Percentiles rank a stretch among this genome's conserved stretches.
Evolutionary conservation across 1,140 invertebrate genomes (phyloP).

Genomic region (Cotesia glomerata): DNA sequence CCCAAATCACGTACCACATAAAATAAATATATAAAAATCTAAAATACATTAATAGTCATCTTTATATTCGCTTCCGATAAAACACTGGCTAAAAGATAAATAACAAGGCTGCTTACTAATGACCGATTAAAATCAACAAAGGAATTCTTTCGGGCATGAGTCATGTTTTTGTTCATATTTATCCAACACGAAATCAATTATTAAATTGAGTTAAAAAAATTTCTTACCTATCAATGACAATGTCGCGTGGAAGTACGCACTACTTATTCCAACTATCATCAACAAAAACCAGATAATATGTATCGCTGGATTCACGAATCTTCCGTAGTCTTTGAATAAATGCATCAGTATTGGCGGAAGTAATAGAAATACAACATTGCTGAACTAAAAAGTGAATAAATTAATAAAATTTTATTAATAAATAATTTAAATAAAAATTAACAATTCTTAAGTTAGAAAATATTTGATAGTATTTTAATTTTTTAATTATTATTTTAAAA

Average conservation of each 20-base stretch:
- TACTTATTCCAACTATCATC: conserved; percentile 79
- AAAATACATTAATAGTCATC: too few species aligned
- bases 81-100: too few species aligned
- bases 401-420: neutral
- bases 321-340: conserved; percentile 77
- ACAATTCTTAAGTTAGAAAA: too few species aligned
- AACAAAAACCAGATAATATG: conserved; percentile 79
- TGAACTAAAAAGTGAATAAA: conserved; percentile 66
- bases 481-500: too few species aligned
- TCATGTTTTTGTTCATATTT: neutral
- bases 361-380: conserved; percentile 79
- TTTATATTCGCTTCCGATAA: too few species aligned
- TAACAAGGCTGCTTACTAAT: neutral
- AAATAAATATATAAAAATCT: too few species aligned
- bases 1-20: too few species aligned
- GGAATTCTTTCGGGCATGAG: too few species aligned
- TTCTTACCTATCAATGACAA: conserved; percentile 74
- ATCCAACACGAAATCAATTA: neutral
- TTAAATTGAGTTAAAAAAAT: neutral
- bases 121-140: neutral
- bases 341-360: conserved; percentile 78
- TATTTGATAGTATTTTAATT: too few species aligned
- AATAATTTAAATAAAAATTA: neutral
- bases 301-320: conserved; percentile 75
- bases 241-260: conserved; percentile 84